phyloP scores from a whole-genome alignment of 2,797 vertebrate species.

The Enteromius anoplus region DNA sequence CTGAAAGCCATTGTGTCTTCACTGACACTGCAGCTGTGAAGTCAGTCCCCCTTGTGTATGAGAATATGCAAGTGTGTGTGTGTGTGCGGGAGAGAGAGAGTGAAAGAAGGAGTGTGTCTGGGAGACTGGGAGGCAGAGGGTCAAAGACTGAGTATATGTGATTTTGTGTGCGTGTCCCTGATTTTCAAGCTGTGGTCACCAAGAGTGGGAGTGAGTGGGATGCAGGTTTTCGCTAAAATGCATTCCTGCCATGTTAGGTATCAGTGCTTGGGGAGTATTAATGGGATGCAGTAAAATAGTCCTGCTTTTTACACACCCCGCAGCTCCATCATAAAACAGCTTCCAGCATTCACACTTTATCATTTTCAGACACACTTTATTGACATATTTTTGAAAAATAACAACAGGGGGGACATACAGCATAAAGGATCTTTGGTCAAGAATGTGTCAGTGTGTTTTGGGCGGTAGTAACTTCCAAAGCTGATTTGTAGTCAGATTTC shows the following conservation, averaged over 20 bases:
- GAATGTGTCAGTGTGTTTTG: slow-evolving; percentile 19
- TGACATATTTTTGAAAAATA: slow-evolving; percentile 25
- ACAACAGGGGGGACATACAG: not conserved
- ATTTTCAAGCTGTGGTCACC: slow-evolving; percentile 61
- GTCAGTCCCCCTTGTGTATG: slow-evolving; percentile 52
- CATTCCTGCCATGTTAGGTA: slow-evolving; percentile 71
- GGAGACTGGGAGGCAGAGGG: slow-evolving; percentile 15
- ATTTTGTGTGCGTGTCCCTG: slow-evolving; percentile 42
- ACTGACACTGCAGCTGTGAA: slow-evolving; percentile 57
- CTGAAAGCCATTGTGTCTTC: slow-evolving; percentile 58
- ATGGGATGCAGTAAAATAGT: slow-evolving; percentile 58
- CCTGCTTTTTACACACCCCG: slow-evolving; percentile 54
- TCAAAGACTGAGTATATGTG: slow-evolving; percentile 45
- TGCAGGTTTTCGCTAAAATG: slow-evolving; percentile 67
- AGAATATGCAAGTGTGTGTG: slow-evolving; percentile 18
- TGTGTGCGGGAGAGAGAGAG: not conserved
- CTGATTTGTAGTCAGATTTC: slow-evolving; percentile 36
- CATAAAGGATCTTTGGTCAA: slow-evolving; percentile 24
- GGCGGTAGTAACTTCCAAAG: not conserved
- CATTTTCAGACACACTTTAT: slow-evolving; percentile 28
- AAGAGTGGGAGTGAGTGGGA: slow-evolving; percentile 69
- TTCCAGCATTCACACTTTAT: slow-evolving; percentile 30
- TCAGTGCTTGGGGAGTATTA: slow-evolving; percentile 63
- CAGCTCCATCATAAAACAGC: slow-evolving; percentile 44
- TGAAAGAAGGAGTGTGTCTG: slow-evolving; percentile 8